Conservation (phyloP, 2,888 invertebrate species). For the Acrobeloides nanus region DNA sequence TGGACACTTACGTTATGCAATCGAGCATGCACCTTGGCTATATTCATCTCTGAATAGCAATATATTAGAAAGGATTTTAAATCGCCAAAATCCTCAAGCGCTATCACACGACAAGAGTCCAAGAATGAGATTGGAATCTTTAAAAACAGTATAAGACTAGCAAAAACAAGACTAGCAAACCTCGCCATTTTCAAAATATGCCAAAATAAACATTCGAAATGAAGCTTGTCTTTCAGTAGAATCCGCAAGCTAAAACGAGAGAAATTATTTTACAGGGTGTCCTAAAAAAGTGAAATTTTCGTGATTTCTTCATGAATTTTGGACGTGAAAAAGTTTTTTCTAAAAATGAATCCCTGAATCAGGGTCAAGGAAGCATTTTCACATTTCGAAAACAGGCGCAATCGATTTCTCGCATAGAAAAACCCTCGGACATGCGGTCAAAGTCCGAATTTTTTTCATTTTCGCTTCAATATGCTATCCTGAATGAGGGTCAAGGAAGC, state of each 20-base stretch:
- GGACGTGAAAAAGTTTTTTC: no score
- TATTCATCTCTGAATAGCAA: slow-evolving; percentile 22
- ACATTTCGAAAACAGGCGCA: no score
- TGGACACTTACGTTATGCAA: slow-evolving; percentile 12
- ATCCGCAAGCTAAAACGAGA: slow-evolving; percentile 17
- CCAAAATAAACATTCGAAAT: slow-evolving; percentile 23
- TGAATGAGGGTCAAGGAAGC: no score
- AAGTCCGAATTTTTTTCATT: no score
- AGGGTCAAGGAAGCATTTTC: no score
- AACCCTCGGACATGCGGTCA: no score
- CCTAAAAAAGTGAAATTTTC: no score
- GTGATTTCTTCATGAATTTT: no score
- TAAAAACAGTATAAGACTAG: not conserved
- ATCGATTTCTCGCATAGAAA: no score
- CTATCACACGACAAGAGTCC: slow-evolving; percentile 20
- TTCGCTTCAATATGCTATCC: no score
- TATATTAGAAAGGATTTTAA: slow-evolving; percentile 20
- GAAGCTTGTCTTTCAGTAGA: slow-evolving; percentile 9
- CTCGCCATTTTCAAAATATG: slow-evolving; percentile 22
- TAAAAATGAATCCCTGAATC: no score
- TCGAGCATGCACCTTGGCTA: slow-evolving; percentile 12
- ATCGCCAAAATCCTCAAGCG: slow-evolving; percentile 19
- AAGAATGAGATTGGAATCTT: slow-evolving; percentile 13
- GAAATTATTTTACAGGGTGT: slow-evolving; percentile 4
- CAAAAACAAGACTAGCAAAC: slow-evolving; percentile 3